A percentile compares a stretch with the other conserved stretches of the same genome.
Conservation (phyloP, 2,888 invertebrate genomes). For the Dexiosoma caninum region DNA sequence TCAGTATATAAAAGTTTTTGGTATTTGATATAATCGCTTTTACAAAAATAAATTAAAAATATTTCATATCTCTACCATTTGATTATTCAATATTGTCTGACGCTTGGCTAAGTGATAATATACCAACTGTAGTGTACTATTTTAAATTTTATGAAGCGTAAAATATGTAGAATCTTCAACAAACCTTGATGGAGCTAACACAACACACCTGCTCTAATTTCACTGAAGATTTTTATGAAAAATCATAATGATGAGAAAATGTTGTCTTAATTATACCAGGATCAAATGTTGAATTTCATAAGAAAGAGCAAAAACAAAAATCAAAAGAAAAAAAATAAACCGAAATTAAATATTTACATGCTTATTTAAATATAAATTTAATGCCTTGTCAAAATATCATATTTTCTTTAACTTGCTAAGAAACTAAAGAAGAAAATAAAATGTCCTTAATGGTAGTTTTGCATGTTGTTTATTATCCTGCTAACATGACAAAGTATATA, state of each 20-base stretch:
- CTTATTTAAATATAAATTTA: slow-evolving; percentile 54
- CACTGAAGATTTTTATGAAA: slow-evolving; percentile 10
- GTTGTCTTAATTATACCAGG: slow-evolving; percentile 17
- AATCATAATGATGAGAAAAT: slow-evolving; percentile 46
- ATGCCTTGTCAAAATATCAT: slow-evolving; percentile 55
- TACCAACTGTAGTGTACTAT: not conserved
- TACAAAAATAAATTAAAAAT: no score
- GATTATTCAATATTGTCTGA: no score
- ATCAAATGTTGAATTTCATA: slow-evolving; percentile 4
- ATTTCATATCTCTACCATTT: no score
- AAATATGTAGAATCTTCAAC: slow-evolving; percentile 44
- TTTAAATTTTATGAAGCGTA: slow-evolving; percentile 38
- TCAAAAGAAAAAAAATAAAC: no score
- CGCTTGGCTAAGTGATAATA: not conserved
- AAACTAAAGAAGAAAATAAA: not conserved
- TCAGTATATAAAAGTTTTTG: no score
- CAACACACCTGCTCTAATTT: slow-evolving; percentile 55
- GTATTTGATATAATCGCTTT: no score
- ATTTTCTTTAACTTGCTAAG: slow-evolving; percentile 34
- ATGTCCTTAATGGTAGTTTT: slow-evolving; percentile 37
- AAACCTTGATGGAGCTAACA: slow-evolving; percentile 28
- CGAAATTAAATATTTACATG: not conserved
- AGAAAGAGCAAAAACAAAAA: not conserved
- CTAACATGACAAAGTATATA: slow-evolving; percentile 36
- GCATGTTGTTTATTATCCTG: slow-evolving; percentile 53